phyloP scores from a whole-genome alignment of 2,113 vertebrate species.

The Sterrhoptilus dennistouni region DNA sequence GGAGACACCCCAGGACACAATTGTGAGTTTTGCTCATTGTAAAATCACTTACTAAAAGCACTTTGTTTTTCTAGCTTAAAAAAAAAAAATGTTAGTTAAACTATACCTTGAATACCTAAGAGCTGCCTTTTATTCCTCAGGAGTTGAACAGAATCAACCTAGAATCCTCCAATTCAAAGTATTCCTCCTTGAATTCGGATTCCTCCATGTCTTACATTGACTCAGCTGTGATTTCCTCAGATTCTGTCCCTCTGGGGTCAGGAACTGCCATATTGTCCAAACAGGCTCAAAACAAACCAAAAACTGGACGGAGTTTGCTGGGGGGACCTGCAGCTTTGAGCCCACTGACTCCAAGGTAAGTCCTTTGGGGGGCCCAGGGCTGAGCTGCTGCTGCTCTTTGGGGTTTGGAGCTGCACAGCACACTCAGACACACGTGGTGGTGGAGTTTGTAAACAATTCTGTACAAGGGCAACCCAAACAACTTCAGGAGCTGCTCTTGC shows the following conservation, averaged over 20 bases:
- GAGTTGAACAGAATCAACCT: slow-evolving; percentile 96
- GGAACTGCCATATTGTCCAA: slow-evolving; percentile 88
- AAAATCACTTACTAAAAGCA: background rate
- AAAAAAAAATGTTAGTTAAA: background rate
- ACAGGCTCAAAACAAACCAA: slow-evolving; percentile 95
- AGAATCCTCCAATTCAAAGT: slow-evolving; percentile 95
- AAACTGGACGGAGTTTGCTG: slow-evolving; percentile 91
- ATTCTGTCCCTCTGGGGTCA: slow-evolving; percentile 85
- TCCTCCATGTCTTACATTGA: slow-evolving; percentile 96
- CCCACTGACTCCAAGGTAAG: slow-evolving; percentile 93
- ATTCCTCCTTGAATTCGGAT: slow-evolving; percentile 88
- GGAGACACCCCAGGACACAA: slow-evolving; percentile 96
- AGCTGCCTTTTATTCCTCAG: slow-evolving; percentile 73
- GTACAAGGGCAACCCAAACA: background rate
- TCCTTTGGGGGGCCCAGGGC: background rate
- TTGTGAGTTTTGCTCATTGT: slow-evolving; percentile 78
- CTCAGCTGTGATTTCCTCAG: slow-evolving; percentile 92
- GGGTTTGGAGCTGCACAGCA: background rate
- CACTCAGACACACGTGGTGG: rapidly evolving
- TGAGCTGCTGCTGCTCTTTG: rapidly evolving
- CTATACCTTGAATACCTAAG: background rate
- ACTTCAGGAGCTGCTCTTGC: background rate
- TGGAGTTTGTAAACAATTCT: background rate
- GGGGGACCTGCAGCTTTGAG: slow-evolving; percentile 91
- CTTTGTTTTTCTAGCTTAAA: background rate